Evolutionary conservation across 1,140 invertebrate species (phyloP).

Genomic region (Hetaerina americana): DNA sequence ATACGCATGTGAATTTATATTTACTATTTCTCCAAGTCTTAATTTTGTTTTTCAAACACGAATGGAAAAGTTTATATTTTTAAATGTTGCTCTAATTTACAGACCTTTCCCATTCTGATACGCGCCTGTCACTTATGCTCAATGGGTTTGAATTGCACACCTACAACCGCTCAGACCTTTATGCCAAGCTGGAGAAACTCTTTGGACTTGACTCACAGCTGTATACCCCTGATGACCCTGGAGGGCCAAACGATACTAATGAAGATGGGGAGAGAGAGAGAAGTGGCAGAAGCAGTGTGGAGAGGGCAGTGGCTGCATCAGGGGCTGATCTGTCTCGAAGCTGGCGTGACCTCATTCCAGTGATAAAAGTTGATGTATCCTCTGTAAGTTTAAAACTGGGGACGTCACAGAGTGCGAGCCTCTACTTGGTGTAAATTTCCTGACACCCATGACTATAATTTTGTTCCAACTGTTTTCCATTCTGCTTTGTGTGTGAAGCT

Average conservation of each 20-base stretch:
- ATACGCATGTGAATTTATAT: slow-evolving; percentile 16
- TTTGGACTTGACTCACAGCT: slow-evolving; percentile 75
- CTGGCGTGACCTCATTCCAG: slow-evolving; percentile 92
- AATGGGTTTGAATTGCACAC: slow-evolving; percentile 95
- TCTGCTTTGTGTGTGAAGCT: too few relatives aligned
- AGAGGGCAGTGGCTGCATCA: slow-evolving; percentile 12
- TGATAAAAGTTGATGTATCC: slow-evolving; percentile 88
- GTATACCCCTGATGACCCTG: slow-evolving; percentile 34
- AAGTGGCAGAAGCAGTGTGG: slow-evolving; percentile 31
- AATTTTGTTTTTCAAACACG: slow-evolving; percentile 9
- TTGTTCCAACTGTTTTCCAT: too few relatives aligned
- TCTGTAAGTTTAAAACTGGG: slow-evolving; percentile 42
- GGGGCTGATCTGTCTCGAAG: slow-evolving; percentile 35
- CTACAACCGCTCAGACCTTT: slow-evolving; percentile 85
- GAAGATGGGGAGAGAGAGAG: slow-evolving; percentile 27
- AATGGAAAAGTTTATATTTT: slow-evolving; percentile 6
- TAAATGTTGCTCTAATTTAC: slow-evolving; percentile 24
- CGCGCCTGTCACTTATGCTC: slow-evolving; percentile 80
- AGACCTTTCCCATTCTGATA: slow-evolving; percentile 94
- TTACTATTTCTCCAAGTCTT: slow-evolving; percentile 5
- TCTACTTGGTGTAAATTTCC: not conserved
- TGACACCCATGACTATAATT: not conserved
- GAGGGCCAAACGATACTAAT: slow-evolving; percentile 19
- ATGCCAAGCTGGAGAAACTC: slow-evolving; percentile 74
- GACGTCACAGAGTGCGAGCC: not conserved